Evolutionary conservation across 2,888 invertebrate genomes (phyloP).

Genomic region (Hecatera dysodea): DNA sequence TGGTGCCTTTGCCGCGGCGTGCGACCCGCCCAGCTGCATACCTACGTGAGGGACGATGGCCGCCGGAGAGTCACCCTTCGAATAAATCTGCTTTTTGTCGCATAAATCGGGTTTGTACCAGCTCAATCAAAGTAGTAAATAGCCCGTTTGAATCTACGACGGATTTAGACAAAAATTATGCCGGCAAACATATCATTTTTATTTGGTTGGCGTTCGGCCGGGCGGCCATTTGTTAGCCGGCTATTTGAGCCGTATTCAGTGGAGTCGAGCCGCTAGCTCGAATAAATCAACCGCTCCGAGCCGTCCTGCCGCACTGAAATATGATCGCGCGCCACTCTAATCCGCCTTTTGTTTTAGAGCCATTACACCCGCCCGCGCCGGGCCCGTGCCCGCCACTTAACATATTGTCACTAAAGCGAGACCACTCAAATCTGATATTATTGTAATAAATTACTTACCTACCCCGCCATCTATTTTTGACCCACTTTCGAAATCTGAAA

Average conservation of each 20-base stretch:
- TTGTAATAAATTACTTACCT: slow-evolving; percentile 24
- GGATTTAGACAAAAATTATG: slow-evolving; percentile 71
- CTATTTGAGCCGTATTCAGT: slow-evolving; percentile 72
- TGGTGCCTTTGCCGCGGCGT: slow-evolving; percentile 20
- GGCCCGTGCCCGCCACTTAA: slow-evolving; percentile 39
- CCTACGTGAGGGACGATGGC: neutral
- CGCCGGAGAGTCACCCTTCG: slow-evolving; percentile 9
- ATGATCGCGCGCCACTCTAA: slow-evolving; percentile 70
- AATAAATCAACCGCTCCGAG: slow-evolving; percentile 74
- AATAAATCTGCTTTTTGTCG: slow-evolving; percentile 58
- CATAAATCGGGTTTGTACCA: slow-evolving; percentile 64
- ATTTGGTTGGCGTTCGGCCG: slow-evolving; percentile 72
- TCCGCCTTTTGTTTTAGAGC: slow-evolving; percentile 68
- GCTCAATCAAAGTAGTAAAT: slow-evolving; percentile 71
- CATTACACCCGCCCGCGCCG: slow-evolving; percentile 45
- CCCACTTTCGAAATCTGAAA: slow-evolving; percentile 1
- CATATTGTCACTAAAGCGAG: slow-evolving; percentile 41
- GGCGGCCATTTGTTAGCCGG: slow-evolving; percentile 74
- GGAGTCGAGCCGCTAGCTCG: slow-evolving; percentile 64
- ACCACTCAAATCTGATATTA: slow-evolving; percentile 40
- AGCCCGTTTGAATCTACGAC: slow-evolving; percentile 64
- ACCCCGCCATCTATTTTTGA: neutral
- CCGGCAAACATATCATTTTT: slow-evolving; percentile 77
- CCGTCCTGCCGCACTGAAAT: slow-evolving; percentile 67
- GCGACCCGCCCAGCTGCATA: neutral